Evolutionary conservation across 2,113 vertebrate genomes (phyloP), one percentile per base, ranked within the genome.

Genomic region (Neolamprologus sp.): DNA sequence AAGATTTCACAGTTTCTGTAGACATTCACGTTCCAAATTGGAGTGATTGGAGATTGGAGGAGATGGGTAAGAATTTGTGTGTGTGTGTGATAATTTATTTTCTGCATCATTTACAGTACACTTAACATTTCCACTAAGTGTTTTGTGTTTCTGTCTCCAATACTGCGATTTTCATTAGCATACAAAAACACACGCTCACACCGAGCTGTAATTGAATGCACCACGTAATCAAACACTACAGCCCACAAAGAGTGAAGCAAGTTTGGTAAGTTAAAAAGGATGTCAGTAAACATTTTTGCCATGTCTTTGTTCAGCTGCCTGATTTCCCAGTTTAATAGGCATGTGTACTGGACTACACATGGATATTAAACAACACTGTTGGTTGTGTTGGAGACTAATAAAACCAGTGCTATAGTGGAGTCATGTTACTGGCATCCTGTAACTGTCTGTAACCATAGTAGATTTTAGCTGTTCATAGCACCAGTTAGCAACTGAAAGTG

Each of bases 341-440:
- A 93, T 90, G 93, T 94, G 93, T 93, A n/a, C 21, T 75, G 90
- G 33, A 82, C 83, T 80, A 92, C 93, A 93, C 92, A 91, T 95
- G 93, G 88, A 81, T 93, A 94, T 95, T 93, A 95, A 93, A 92
- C 47, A 2, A 42, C 80, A 47, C 88, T 88, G 88, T 81, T 68
- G 84, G 81, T 89, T 83, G 81, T 88, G 88, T 91, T 91, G 35
- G 81, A 87, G 86, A 85, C 58, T 45, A 92, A 84, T 7, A 31
- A 80, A 84, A 55, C 83, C 26, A 75, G 79, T 86, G 93, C 90
- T 49, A 19, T 7, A 51, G 65, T 68, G 86, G 84, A 90, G 80
- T 91, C 90, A 90, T 95, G 89, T 93, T 91, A 93, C 93, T 92
- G 92, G 92, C 95, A 93, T 94, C 93, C 92, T 96, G 87, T 91